Percentiles rank a stretch among this genome's conserved stretches.
Conservation (phyloP, 2,888 invertebrate genomes). For the Drosophila kokeensis region DNA sequence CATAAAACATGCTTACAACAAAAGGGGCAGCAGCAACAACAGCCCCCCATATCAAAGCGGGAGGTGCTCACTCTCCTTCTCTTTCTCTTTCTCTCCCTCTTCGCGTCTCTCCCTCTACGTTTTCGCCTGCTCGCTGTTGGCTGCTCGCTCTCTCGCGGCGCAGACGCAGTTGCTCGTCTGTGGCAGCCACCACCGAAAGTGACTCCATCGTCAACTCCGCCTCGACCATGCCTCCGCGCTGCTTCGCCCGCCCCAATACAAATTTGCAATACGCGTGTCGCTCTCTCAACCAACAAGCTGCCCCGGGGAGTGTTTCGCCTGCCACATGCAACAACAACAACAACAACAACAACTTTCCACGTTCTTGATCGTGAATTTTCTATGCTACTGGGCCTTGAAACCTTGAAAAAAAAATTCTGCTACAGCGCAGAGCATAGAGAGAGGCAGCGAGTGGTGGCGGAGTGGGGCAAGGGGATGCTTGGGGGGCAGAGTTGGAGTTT, state of each 20-base stretch:
- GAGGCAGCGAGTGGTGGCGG: conserved; percentile 2
- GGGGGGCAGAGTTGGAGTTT: conserved; percentile 33
- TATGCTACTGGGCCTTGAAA: conserved; percentile 84
- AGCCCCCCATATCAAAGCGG: conserved; percentile 17
- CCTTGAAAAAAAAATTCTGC: conserved; percentile 63
- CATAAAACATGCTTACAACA: conserved; percentile 52
- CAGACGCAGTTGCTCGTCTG: conserved; percentile 58
- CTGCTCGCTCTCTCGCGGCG: conserved; percentile 60
- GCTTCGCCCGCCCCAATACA: conserved; percentile 18
- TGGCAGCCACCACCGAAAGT: conserved; percentile 58
- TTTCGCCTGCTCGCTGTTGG: neutral
- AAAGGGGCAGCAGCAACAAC: conserved; percentile 36
- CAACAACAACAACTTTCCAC: conserved; percentile 77
- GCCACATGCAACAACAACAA: conserved; percentile 36
- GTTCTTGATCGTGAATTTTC: conserved; percentile 84
- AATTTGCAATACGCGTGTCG: conserved; percentile 70
- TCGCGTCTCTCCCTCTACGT: neutral
- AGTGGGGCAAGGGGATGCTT: neutral
- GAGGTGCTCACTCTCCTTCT: conserved; percentile 25
- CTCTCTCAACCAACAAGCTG: conserved; percentile 59
- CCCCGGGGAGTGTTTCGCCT: conserved; percentile 34
- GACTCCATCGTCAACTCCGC: conserved; percentile 62
- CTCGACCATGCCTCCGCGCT: conserved; percentile 26
- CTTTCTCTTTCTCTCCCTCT: neutral
- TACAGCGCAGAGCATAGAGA: conserved; percentile 22